Evolutionary conservation across 2,113 vertebrate genomes (phyloP), one percentile per base, ranked within the genome.

Genomic region (Nannobrachium achirus): DNA sequence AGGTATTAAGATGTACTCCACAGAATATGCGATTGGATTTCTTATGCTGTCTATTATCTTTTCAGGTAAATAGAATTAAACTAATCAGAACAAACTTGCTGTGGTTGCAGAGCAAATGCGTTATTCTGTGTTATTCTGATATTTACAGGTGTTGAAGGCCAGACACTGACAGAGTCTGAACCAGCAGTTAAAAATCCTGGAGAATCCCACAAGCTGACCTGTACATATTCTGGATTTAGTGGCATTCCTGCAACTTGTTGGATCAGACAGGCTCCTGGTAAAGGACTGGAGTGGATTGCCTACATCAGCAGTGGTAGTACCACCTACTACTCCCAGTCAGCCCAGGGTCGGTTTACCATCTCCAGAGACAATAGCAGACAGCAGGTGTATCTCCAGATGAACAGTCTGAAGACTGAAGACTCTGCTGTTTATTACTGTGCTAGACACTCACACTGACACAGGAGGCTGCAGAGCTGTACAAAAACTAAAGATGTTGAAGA

Each of bases 211-310:
- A 81, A 13, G 51, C 56, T 82, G 9, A 78, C 70, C 2, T 87
- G 45, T n/a, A 69, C 57, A 52, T 71, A 41, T 55, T 70, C 70
- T 63, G 69, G 86, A 49, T 67, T 66, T 40, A 58, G 69, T 19
- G 0, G 0, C 1, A 0, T 0, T 41, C 59, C 60, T 38, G 0
- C 0, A 7, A 85, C 84, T 55, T 1, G 10, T 48, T 89, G 84
- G 84, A 68, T 88, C 62, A 15, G 61, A 40, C 84, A 87, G 19
- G 15, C 72, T 49, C 49, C 69, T 20, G 80, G 78, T 42, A 86
- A 85, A 74, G 71, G 73, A 0, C 69, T 86, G 40, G 77, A 86
- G 13, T 87, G 76, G 79, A 10, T 88, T 9, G 42, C 69, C 6
- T 0, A 1, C 7, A 73, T 80, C 64, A 45, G 46, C 15, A 63